A percentile compares a stretch with the other conserved stretches of the same genome.
Evolutionary conservation across 2,888 invertebrate genomes (phyloP).

Genomic region (Pammene aurita): DNA sequence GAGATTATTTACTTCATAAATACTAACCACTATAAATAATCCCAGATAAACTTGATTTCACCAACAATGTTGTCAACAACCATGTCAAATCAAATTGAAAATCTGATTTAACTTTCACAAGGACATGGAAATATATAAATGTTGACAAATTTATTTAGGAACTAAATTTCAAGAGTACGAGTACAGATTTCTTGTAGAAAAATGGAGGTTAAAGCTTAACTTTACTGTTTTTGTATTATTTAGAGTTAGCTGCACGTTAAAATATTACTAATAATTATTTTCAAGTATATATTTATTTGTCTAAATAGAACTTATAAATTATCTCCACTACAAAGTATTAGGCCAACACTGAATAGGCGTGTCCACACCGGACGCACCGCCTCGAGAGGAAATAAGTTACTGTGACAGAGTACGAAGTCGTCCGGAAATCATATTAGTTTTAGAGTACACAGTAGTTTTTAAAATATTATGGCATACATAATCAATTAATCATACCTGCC

Average conservation of each 20-base stretch:
- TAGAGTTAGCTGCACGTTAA: conserved; percentile 8
- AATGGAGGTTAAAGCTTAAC: background rate
- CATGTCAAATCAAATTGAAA: background rate
- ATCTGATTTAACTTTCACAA: conserved; percentile 34
- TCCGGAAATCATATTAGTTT: no score
- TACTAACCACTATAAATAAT: no score
- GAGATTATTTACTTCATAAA: no score
- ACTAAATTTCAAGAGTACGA: background rate
- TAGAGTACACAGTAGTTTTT: background rate
- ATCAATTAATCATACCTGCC: conserved; percentile 45
- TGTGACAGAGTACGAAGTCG: no score
- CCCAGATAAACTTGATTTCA: no score
- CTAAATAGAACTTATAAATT: no score
- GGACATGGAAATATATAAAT: conserved; percentile 18
- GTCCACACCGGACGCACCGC: no score
- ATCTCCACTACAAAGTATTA: background rate
- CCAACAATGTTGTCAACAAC: background rate
- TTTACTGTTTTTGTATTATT: no score
- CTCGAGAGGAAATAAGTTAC: no score
- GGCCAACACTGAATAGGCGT: conserved; percentile 1
- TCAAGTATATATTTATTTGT: no score
- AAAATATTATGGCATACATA: background rate
- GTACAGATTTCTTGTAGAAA: background rate
- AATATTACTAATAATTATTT: no score
- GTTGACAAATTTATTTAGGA: conserved; percentile 38